These are phyloP conservation scores for Azemiops feae DNA, from an alignment of 2,113 vertebrate genomes.

Conservation along the genomic window DNA sequence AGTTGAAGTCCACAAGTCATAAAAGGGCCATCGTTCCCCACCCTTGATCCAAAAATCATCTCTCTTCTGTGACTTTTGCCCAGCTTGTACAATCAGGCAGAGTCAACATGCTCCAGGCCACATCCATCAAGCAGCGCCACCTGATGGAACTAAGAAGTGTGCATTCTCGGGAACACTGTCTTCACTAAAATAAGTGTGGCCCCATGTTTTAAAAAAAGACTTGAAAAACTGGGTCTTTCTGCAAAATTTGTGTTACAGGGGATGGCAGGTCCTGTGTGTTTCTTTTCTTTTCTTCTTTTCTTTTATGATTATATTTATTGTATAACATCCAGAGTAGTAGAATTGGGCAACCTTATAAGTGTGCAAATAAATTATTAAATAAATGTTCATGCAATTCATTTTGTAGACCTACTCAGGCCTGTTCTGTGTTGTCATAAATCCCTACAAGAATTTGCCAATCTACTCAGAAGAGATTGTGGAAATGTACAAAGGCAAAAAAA, in stretches of 20 bases:
- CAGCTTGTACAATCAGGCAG: not conserved
- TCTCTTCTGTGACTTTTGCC: not conserved
- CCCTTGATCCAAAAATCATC: not conserved
- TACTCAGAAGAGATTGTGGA: conserved; percentile 98
- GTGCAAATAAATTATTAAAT: not conserved
- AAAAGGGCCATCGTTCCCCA: not conserved
- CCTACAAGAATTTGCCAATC: conserved; percentile 98
- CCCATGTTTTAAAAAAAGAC: not conserved
- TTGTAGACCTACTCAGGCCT: conserved; percentile 94
- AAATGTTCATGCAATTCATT: conserved; percentile 4
- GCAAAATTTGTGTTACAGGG: not conserved
- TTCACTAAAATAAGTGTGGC: not conserved
- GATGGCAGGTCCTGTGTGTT: not conserved
- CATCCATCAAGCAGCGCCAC: not conserved
- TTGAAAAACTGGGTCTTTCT: not conserved
- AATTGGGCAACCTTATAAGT: not conserved
- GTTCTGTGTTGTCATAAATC: conserved; percentile 99
- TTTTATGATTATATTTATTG: not conserved
- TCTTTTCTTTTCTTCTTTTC: not conserved
- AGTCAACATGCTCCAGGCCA: not conserved
- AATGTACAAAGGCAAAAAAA: conserved; percentile 99
- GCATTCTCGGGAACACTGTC: not conserved
- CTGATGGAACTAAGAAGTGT: not conserved
- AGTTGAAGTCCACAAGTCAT: not conserved
- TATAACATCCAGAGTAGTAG: not conserved